Evolutionary conservation across 2,113 vertebrate species (phyloP), one percentile per base, ranked within the genome.

Genomic region (Tor tambroides): DNA sequence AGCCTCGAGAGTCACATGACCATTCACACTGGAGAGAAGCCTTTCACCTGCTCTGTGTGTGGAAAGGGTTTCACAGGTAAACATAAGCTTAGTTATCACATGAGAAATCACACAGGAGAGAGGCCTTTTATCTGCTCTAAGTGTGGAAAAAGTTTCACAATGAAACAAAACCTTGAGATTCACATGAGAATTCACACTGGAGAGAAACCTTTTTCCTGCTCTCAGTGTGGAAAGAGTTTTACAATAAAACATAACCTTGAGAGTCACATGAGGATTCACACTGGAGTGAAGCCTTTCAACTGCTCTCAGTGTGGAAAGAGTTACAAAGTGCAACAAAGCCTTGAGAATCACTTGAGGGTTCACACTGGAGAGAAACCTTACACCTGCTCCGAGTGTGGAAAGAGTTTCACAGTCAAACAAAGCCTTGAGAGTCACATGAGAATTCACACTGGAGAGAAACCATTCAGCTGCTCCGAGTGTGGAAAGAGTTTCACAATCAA

Each of bases 51-150:
- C 26, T 15, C 23, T 1, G 26, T 14, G 26, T 65, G 61, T 14
- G 61, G 26, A 26, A 65, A 65, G 26, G 12, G n/a, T 65, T 65
- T 65, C 61, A 65, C 61, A 3, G 10, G 10, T 10, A 63, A 63
- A 63, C 61, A 10, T 12, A 63, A 63, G 61, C 61, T 63, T n/a
- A 26, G 11, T 1, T 63, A 63, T 12, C 72, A 75, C 72, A 75
- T 43, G 72, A 75, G 72, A 75, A 75, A 46, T 14, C 72, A 75
- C 72, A 15, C 72, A 0, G 72, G 72, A 75, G 72, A 75, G 23
- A 75, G n/a, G 23, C 72, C 72, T 3, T 75, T 43, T 41, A 14
- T 46, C 6, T 75, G 72, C 12, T 46, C 72, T 26, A 7, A 46
- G 41, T 75, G 72, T 26, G 38, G 38, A 43, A 26, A 14, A 12